A percentile compares a stretch with the other conserved stretches of the same genome.
Evolutionary conservation across 2,797 vertebrate genomes (phyloP).

Genomic region (Sphaeramia orbicularis): DNA sequence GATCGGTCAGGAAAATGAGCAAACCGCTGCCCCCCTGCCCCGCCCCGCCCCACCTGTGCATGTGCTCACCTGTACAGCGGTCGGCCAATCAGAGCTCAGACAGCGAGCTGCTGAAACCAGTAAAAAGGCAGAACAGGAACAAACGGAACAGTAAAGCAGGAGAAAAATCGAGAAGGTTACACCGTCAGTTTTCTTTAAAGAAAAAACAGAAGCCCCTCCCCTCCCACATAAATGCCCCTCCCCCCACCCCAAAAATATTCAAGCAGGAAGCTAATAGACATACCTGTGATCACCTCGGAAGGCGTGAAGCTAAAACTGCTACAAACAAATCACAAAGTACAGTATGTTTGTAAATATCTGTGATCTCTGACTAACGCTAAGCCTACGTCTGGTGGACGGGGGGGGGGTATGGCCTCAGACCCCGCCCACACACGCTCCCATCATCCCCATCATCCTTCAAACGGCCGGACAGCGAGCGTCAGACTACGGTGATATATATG

Average conservation of each 20-base stretch:
- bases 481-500: constrained; percentile 54
- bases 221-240: no score
- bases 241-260: constrained; percentile 78
- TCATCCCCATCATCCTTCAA: constrained; percentile 1
- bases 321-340: constrained; percentile 87
- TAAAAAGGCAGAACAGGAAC: constrained; percentile 85
- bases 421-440: no score
- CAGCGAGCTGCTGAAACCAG: constrained; percentile 83
- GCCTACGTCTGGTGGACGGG: constrained; percentile 55
- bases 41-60: not conserved
- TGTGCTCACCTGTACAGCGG: constrained; percentile 62
- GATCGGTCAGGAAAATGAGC: constrained; percentile 9
- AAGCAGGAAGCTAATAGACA: constrained; percentile 80
- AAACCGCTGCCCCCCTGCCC: no score
- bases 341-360: constrained; percentile 76
- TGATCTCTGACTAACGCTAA: constrained; percentile 73
- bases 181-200: constrained; percentile 64
- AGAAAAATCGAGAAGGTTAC: constrained; percentile 78
- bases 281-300: constrained; percentile 59
- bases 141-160: constrained; percentile 74
- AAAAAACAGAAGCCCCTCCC: constrained; percentile 40
- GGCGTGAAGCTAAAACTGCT: constrained; percentile 83
- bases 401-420: no score
- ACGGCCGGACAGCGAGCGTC: constrained; percentile 12
- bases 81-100: constrained; percentile 68